phyloP scores from a whole-genome alignment of 1,140 invertebrate species.

The Heliothis virescens region DNA sequence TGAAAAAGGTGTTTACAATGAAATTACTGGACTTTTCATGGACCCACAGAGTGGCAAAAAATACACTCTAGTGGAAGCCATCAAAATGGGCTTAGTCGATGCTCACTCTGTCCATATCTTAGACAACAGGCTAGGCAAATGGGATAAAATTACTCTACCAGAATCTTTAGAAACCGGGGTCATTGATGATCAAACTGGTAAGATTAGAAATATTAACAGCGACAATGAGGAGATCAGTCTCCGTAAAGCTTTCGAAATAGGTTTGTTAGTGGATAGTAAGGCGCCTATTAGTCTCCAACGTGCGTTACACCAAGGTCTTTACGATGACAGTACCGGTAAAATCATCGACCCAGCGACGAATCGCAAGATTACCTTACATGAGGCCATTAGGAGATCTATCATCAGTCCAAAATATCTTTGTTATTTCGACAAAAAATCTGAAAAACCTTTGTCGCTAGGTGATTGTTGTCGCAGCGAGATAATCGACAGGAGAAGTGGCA shows the following conservation, averaged over 20 bases:
- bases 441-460: conserved; percentile 90
- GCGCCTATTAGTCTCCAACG: conserved; percentile 94
- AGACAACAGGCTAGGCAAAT: conserved; percentile 91
- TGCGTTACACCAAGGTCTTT: conserved; percentile 94
- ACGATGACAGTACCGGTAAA: conserved; percentile 93
- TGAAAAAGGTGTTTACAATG: conserved; percentile 93
- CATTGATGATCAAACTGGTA: conserved; percentile 91
- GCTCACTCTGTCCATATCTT: conserved; percentile 93
- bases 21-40: conserved; percentile 91
- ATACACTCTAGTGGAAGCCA: conserved; percentile 91
- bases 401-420: conserved; percentile 93
- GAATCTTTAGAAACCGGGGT: conserved; percentile 92
- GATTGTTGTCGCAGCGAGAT: conserved; percentile 93
- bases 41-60: conserved; percentile 92
- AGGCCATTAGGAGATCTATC: conserved; percentile 92
- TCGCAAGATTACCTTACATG: conserved; percentile 92
- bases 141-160: conserved; percentile 91
- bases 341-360: conserved; percentile 92
- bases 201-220: conserved; percentile 89
- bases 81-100: conserved; percentile 92
- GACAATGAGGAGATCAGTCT: conserved; percentile 91
- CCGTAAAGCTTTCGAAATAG: conserved; percentile 92
- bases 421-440: conserved; percentile 91
- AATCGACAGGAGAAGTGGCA: conserved; percentile 93
- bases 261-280: conserved; percentile 92